These are phyloP conservation scores for Trissolcus brochymenae DNA, from an alignment of 2,888 invertebrate genomes.

Conservation along the genomic window DNA sequence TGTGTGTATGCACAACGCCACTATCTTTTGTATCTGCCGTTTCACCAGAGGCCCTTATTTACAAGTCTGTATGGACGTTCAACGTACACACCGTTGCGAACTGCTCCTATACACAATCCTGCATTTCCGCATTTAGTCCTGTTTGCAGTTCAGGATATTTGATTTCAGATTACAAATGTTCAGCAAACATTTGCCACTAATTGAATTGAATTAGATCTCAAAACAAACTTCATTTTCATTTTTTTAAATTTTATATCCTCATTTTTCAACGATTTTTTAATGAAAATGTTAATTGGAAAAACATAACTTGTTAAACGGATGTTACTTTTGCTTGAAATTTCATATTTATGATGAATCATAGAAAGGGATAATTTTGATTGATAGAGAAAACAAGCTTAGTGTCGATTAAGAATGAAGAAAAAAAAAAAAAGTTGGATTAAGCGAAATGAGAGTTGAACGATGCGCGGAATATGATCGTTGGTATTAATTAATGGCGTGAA, in stretches of 20 bases:
- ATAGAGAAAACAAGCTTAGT: not conserved
- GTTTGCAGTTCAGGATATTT: constrained; percentile 25
- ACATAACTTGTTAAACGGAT: no score
- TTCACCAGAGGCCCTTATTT: constrained; percentile 54
- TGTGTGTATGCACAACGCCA: constrained; percentile 47
- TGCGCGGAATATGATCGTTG: constrained; percentile 54
- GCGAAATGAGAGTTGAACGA: constrained; percentile 30
- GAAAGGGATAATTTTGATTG: constrained; percentile 2
- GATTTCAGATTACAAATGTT: constrained; percentile 26
- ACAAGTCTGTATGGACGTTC: constrained; percentile 52
- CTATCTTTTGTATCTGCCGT: constrained; percentile 55
- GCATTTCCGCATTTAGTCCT: constrained; percentile 39
- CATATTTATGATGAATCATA: not conserved
- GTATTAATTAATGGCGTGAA: constrained; percentile 62
- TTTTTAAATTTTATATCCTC: no score
- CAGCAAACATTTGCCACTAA: not conserved
- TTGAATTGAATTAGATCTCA: not conserved
- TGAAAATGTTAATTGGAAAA: no score
- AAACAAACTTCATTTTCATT: no score
- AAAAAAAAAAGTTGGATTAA: constrained; percentile 11
- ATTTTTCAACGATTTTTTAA: no score
- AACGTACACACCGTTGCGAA: constrained; percentile 33
- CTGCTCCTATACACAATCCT: constrained; percentile 41
- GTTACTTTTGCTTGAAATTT: no score
- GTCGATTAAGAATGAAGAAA: constrained; percentile 11